Percentiles rank a stretch among this genome's conserved stretches.
phyloP scores from a whole-genome alignment of 2,888 invertebrate genomes.

The Mythimna lalbum region DNA sequence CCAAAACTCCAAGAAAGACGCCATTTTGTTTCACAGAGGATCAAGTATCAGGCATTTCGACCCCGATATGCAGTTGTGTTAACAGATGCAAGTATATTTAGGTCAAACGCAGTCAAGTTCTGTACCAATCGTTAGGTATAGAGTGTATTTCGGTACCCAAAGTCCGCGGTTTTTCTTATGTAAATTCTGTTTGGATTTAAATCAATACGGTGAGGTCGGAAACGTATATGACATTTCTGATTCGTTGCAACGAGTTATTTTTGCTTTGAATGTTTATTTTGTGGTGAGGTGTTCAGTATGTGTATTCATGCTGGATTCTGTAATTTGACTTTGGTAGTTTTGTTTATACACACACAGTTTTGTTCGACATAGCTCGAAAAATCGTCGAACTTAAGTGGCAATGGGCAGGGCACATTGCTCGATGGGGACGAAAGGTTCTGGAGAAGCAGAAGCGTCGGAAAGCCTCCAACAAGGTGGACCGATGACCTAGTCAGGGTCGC shows the following conservation, averaged over 20 bases:
- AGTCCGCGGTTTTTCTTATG: conserved; percentile 56
- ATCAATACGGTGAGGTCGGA: conserved; percentile 54
- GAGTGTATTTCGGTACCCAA: conserved; percentile 53
- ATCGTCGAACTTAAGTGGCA: too few relatives aligned
- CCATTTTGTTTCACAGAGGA: background rate
- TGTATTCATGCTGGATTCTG: background rate
- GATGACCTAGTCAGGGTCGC: too few relatives aligned
- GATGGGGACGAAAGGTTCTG: too few relatives aligned
- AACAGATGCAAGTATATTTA: conserved; percentile 74
- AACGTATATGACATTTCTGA: conserved; percentile 45
- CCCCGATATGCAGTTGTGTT: conserved; percentile 43
- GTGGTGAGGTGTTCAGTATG: conserved; percentile 2
- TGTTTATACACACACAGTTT: too few relatives aligned
- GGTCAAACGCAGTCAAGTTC: conserved; percentile 80
- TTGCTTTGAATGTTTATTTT: conserved; percentile 21
- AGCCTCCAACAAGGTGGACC: too few relatives aligned
- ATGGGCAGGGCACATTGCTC: too few relatives aligned
- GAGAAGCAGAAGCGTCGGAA: too few relatives aligned
- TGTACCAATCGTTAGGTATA: conserved; percentile 70
- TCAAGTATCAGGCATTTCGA: conserved; percentile 14
- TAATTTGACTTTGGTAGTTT: background rate
- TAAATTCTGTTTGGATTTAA: conserved; percentile 53
- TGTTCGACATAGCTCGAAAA: too few relatives aligned
- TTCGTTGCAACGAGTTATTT: conserved; percentile 38
- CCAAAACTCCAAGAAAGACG: background rate